Evolutionary conservation across 2,888 invertebrate species (phyloP).

Genomic region (Anthophora plumipes): DNA sequence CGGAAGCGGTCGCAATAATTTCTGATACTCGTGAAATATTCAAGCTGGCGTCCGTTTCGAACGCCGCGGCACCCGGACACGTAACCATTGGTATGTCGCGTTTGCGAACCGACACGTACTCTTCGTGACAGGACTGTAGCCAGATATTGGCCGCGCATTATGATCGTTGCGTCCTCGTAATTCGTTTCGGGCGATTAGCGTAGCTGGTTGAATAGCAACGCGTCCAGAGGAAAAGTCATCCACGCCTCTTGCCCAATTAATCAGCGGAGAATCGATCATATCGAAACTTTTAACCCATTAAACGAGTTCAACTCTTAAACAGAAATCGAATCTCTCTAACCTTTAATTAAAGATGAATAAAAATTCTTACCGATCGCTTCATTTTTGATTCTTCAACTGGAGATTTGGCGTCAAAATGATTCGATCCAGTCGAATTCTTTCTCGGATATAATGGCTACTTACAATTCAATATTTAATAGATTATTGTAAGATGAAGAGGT

Average conservation of each 20-base stretch:
- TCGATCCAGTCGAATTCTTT: no score
- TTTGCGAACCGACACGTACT: constrained; percentile 35
- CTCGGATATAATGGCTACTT: no score
- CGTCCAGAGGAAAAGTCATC: background rate
- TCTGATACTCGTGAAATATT: constrained; percentile 60
- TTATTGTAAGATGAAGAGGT: no score
- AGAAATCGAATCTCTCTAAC: no score
- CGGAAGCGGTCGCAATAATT: constrained; percentile 37
- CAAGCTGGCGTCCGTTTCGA: constrained; percentile 48
- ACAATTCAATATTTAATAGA: no score
- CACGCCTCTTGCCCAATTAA: background rate
- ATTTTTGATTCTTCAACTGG: no score
- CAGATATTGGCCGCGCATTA: constrained; percentile 48
- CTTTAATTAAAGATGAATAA: no score
- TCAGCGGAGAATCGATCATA: background rate
- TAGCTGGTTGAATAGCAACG: background rate
- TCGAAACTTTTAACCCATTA: background rate
- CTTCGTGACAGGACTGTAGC: constrained; percentile 57
- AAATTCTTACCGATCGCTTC: no score
- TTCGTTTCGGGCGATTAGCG: constrained; percentile 6
- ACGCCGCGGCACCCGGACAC: constrained; percentile 38
- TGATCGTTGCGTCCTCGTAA: constrained; percentile 8
- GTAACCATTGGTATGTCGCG: constrained; percentile 51
- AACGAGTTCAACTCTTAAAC: no score
- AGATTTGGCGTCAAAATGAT: no score